Base-by-base conservation (phyloP, 2,888 invertebrate genomes). In the Piscicola geometra region DNA sequence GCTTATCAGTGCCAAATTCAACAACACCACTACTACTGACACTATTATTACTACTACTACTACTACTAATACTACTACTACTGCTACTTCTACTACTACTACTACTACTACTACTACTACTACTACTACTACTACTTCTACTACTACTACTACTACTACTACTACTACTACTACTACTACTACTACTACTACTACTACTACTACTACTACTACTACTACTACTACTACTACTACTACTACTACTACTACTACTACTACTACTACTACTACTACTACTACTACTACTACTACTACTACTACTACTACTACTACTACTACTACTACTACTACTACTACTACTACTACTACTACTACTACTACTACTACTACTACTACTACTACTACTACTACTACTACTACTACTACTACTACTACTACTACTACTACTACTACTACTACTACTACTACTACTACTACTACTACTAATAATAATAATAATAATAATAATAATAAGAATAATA, bases 81-180 rank as follows among this genome's bases (percentile, higher is more conserved):
- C 60, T 56, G n/a, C 60, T 56, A 56, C 60, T 56, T 18, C 60
- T 56, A 56, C 60, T 56, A 56, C 60, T 56, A 56, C 60, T 56
- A 56, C 60, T 56, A 56, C 60, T 56, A 56, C 60, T 56, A 56
- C 60, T 56, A 56, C 60, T 56, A 56, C 60, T 56, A 56, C n/a
- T 56, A 56, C 60, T 56, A 56, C 60, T 56, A 56, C 60, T 56
- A 56, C 60, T 56, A 56, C 60, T 56, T 18, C 60, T 56, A 56
- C 60, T 56, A 56, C 60, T 56, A 56, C 60, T 56, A 56, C 60
- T 56, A 56, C 60, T 56, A 56, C 60, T 56, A 56, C 60, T 56
- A 56, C 60, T 56, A 56, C 60, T 56, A 56, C 60, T 56, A 56
- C 60, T 56, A 56, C 60, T 56, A 56, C 60, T 56, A 56, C 60